These are phyloP conservation scores for Panthera leo DNA, from an alignment of 2,113 vertebrate genomes.

Conservation along the genomic window DNA sequence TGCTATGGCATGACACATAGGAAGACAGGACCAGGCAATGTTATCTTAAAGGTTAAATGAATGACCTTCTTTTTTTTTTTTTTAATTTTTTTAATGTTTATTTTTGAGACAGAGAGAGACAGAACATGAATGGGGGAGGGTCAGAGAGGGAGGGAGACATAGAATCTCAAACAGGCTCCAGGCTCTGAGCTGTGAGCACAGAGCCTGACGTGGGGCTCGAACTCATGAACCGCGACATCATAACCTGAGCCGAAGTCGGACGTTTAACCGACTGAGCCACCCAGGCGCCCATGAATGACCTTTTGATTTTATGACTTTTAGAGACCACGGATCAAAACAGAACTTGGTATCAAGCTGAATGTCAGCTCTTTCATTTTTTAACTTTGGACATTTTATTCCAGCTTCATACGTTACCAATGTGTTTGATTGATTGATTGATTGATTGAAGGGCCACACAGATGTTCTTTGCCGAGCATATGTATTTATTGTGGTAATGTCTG, in stretches of 20 bases:
- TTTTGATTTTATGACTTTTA: background rate
- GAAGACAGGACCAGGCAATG: background rate
- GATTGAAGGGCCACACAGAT: slow-evolving; percentile 59
- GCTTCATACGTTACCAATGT: slow-evolving; percentile 62
- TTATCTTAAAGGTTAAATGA: background rate
- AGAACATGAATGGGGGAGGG: too few species aligned
- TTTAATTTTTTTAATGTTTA: too few species aligned
- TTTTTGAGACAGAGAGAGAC: too few species aligned
- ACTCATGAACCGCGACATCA: too few species aligned
- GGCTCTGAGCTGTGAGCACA: too few species aligned
- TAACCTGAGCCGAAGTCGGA: too few species aligned
- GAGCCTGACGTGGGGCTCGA: too few species aligned
- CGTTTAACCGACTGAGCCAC: too few species aligned
- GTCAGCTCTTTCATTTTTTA: slow-evolving; percentile 29
- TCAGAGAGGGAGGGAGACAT: too few species aligned
- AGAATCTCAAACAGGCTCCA: too few species aligned
- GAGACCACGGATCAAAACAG: background rate
- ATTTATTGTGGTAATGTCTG: slow-evolving; percentile 85
- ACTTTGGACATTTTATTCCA: slow-evolving; percentile 54
- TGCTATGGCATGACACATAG: background rate
- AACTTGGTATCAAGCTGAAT: slow-evolving; percentile 29
- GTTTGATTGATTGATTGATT: slow-evolving; percentile 72
- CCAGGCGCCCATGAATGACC: background rate
- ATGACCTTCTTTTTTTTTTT: background rate
- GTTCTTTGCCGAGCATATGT: slow-evolving; percentile 83